These are phyloP conservation scores for Glyphotaelius pellucidus DNA, from an alignment of 2,888 invertebrate species.

Conservation along the genomic window DNA sequence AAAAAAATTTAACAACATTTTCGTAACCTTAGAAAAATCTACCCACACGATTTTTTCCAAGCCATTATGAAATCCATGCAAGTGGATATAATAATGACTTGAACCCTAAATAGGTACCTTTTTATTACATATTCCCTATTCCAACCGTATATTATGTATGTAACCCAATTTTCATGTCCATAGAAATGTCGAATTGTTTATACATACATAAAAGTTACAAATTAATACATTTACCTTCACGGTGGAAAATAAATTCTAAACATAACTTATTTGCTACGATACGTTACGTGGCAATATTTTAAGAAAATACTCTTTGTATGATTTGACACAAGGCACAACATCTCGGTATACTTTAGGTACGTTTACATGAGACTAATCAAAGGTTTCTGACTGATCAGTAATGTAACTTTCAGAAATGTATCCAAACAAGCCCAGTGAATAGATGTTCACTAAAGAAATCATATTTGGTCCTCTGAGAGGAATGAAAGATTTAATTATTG, in stretches of 20 bases:
- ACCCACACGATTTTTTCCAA: too few species aligned
- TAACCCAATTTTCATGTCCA: not conserved
- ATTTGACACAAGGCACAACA: not conserved
- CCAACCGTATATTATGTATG: not conserved
- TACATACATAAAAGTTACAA: not conserved
- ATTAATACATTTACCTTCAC: not conserved
- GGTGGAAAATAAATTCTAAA: not conserved
- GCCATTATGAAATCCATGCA: too few species aligned
- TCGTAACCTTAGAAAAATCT: too few species aligned
- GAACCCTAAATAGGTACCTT: not conserved
- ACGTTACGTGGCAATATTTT: not conserved
- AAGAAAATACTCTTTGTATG: not conserved
- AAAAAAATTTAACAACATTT: too few species aligned
- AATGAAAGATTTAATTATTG: constrained; percentile 60
- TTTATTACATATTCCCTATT: not conserved
- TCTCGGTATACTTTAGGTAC: not conserved
- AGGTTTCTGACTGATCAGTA: not conserved
- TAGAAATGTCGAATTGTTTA: not conserved
- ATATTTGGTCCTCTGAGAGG: constrained; percentile 49
- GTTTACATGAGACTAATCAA: not conserved
- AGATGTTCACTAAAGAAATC: constrained; percentile 36
- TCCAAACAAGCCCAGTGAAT: not conserved
- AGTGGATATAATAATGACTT: not conserved
- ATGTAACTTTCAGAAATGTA: constrained; percentile 5
- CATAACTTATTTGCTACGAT: not conserved